Conservation (phyloP, 2,113 vertebrate species). For the Trochalopteron elliotii region DNA sequence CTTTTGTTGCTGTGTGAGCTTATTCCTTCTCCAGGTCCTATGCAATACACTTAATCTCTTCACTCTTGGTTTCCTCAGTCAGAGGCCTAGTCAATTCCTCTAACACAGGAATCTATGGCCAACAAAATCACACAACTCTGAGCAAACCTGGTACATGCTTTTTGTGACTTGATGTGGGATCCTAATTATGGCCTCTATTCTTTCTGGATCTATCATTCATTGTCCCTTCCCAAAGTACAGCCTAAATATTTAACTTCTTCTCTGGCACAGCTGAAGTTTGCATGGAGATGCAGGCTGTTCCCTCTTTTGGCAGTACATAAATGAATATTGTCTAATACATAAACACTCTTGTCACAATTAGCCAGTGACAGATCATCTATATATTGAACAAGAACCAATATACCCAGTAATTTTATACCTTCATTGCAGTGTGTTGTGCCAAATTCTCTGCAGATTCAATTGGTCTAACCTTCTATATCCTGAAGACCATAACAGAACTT, state of each 20-base stretch:
- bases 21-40: neutral
- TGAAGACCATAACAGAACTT: neutral
- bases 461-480: neutral
- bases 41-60: neutral
- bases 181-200: neutral
- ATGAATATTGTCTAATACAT: neutral
- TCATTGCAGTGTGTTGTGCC: neutral
- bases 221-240: neutral
- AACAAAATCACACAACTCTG: neutral
- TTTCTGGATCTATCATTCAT: neutral
- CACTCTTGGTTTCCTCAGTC: neutral
- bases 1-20: neutral
- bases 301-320: neutral
- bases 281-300: neutral
- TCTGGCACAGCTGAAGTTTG: neutral
- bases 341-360: neutral
- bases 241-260: neutral
- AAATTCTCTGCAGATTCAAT: neutral
- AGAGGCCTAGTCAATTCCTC: neutral
- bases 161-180: neutral
- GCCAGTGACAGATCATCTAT: neutral
- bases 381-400: neutral
- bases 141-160: neutral
- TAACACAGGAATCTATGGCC: neutral
- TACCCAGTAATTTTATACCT: neutral